These are phyloP conservation scores for Palythoa grandis DNA, from an alignment of 92 coral and sea anemone species.

Conservation along the genomic window DNA sequence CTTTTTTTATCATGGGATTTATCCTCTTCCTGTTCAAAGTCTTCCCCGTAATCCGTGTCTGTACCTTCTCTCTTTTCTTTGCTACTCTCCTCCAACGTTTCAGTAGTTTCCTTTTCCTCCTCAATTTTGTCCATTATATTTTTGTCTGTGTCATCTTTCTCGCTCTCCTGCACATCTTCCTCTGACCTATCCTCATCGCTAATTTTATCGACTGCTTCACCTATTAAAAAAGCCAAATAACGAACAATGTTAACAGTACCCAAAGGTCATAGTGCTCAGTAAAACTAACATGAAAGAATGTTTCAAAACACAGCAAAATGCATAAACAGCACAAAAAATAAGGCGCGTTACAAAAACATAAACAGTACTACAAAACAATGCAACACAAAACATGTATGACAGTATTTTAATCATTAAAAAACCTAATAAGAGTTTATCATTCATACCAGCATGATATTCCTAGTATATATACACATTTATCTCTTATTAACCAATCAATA, in stretches of 20 bases:
- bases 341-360: too few species aligned
- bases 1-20: background rate
- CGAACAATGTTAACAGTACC: background rate
- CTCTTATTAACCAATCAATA: too few species aligned
- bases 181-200: slow-evolving; percentile 73
- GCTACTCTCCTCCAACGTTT: slow-evolving; percentile 67
- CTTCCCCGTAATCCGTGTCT: slow-evolving; percentile 49
- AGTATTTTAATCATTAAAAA: too few species aligned
- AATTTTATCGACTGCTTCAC: slow-evolving; percentile 49
- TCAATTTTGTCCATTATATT: background rate
- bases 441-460: too few species aligned
- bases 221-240: background rate
- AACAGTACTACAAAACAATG: too few species aligned
- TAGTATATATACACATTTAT: too few species aligned
- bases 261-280: background rate
- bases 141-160: background rate
- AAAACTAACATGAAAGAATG: too few species aligned
- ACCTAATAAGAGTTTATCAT: too few species aligned
- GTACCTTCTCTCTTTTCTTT: slow-evolving; percentile 45
- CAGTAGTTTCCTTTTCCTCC: background rate
- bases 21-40: slow-evolving; percentile 41
- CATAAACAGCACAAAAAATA: too few species aligned
- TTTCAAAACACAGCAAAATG: too few species aligned
- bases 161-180: slow-evolving; percentile 51
- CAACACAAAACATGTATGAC: too few species aligned